Evolutionary conservation across 1,140 invertebrate genomes (phyloP).

Genomic region (Chymomyza costata): DNA sequence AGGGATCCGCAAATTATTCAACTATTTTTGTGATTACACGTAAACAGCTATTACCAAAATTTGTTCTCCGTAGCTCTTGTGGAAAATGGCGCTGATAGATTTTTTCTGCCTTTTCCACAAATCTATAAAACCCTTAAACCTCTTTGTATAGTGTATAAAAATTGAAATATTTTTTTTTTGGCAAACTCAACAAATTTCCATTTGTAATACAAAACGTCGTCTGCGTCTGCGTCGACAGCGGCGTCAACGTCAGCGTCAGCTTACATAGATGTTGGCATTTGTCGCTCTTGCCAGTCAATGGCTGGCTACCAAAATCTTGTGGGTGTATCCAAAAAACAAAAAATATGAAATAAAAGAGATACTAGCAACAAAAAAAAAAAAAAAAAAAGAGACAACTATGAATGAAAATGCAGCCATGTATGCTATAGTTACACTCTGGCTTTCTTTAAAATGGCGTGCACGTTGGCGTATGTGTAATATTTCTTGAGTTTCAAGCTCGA

Average conservation of each 20-base stretch:
- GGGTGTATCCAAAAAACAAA: slow-evolving; percentile 10
- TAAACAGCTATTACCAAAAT: slow-evolving; percentile 7
- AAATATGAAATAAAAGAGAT: too few species aligned
- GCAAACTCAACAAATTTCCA: slow-evolving; percentile 56
- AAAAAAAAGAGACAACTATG: too few species aligned
- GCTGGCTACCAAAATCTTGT: slow-evolving; percentile 27
- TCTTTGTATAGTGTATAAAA: slow-evolving; percentile 4
- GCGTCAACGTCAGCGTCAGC: slow-evolving; percentile 23
- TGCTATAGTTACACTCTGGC: too few species aligned
- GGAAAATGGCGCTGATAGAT: too few species aligned
- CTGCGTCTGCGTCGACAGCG: background rate
- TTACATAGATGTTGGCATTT: too few species aligned
- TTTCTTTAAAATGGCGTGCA: too few species aligned
- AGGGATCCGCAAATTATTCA: too few species aligned
- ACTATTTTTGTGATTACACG: too few species aligned
- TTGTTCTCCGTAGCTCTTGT: slow-evolving; percentile 6
- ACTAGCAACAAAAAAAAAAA: too few species aligned
- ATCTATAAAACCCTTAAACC: too few species aligned
- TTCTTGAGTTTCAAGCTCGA: slow-evolving; percentile 15
- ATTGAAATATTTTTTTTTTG: slow-evolving; percentile 42
- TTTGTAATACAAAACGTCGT: slow-evolving; percentile 62
- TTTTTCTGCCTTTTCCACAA: background rate
- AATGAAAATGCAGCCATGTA: too few species aligned
- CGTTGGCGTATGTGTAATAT: slow-evolving; percentile 50
- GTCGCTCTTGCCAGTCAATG: slow-evolving; percentile 55